Evolutionary conservation across 2,797 vertebrate species (phyloP).

Genomic region (Thaleichthys pacificus): DNA sequence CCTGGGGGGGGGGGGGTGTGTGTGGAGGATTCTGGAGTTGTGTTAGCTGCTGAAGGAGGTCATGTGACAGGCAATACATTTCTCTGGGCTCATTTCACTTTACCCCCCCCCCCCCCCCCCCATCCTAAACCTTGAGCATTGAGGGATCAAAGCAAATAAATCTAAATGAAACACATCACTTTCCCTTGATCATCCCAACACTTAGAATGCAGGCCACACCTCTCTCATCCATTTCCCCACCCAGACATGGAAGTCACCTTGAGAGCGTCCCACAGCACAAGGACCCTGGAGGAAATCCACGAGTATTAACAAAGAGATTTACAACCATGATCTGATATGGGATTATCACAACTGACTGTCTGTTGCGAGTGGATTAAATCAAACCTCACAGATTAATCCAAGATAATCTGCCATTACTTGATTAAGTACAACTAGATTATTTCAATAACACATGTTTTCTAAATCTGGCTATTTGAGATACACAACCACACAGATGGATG

Average conservation of each 20-base stretch:
- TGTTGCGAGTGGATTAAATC: constrained; percentile 53
- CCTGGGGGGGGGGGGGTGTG: constrained; percentile 31
- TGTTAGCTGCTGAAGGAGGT: neutral
- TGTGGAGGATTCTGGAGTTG: neutral
- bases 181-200: neutral
- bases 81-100: constrained; percentile 6
- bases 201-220: neutral
- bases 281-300: constrained; percentile 18
- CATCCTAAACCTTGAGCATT: constrained; percentile 22
- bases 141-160: constrained; percentile 27
- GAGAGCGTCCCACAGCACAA: constrained; percentile 14
- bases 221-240: constrained; percentile 14
- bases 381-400: constrained; percentile 58
- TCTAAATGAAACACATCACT: constrained; percentile 11
- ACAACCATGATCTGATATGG: constrained; percentile 44
- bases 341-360: constrained; percentile 52
- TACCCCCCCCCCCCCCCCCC: neutral
- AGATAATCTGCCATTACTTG: constrained; percentile 48
- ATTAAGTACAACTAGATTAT: constrained; percentile 54
- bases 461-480: constrained; percentile 26
- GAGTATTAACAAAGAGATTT: constrained; percentile 48
- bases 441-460: constrained; percentile 45
- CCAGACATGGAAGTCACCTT: constrained; percentile 46
- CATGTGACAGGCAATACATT: neutral
- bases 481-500: too few species aligned